A percentile compares a stretch with the other conserved stretches of the same genome.
Evolutionary conservation across 2,113 vertebrate genomes (phyloP).

Genomic region (Sinocyclocheilus anshuiensis): DNA sequence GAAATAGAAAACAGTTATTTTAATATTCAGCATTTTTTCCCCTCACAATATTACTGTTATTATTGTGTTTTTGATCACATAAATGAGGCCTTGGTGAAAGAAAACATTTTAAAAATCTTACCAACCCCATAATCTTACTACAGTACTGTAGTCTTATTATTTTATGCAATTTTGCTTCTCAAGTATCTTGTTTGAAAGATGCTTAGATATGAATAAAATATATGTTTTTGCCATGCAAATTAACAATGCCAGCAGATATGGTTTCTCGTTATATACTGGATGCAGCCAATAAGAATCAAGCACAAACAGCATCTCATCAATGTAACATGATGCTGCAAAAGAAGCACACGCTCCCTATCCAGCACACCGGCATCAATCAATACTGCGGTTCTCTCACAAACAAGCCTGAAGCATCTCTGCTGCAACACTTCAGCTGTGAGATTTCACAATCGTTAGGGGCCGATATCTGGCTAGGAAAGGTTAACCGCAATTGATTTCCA

Average conservation of each 20-base stretch:
- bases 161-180: neutral
- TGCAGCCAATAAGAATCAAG: constrained; percentile 8
- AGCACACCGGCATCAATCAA: neutral
- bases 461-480: neutral
- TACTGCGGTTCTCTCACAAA: constrained; percentile 17
- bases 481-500: constrained; percentile 28
- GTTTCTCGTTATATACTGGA: neutral
- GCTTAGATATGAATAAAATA: neutral
- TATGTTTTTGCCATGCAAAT: neutral
- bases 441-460: neutral
- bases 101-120: neutral
- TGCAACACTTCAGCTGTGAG: constrained; percentile 2
- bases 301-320: constrained; percentile 7
- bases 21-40: neutral
- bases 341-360: neutral
- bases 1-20: neutral
- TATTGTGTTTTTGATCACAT: neutral
- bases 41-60: neutral
- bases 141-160: neutral
- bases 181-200: neutral
- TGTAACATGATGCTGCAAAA: constrained; percentile 15
- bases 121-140: neutral
- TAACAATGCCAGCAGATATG: neutral
- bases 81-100: neutral
- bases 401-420: constrained; percentile 10